phyloP scores from a whole-genome alignment of 2,797 vertebrate species.

The Bradypodion ventrale region DNA sequence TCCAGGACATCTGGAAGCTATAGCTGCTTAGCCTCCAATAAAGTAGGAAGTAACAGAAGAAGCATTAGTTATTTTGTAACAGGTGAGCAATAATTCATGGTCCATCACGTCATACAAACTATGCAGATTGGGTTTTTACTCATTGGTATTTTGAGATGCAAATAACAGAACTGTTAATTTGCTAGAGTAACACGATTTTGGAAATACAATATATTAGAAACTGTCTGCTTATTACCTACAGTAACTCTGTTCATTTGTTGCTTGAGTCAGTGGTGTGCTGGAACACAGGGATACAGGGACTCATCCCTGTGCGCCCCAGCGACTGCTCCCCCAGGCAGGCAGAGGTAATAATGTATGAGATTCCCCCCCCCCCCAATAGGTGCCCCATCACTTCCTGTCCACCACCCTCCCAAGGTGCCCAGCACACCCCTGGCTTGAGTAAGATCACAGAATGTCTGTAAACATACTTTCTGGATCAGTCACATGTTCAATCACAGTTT shows the following conservation, averaged over 20 bases:
- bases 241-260: not conserved
- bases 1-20: slow-evolving; percentile 89
- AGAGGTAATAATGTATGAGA: too few species aligned
- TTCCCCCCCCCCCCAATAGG: too few species aligned
- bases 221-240: not conserved
- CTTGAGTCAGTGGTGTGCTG: too few species aligned
- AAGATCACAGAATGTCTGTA: not conserved
- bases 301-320: too few species aligned
- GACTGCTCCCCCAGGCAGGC: too few species aligned
- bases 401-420: too few species aligned
- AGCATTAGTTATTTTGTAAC: slow-evolving; percentile 89
- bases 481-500: not conserved
- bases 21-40: slow-evolving; percentile 89
- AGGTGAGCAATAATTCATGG: slow-evolving; percentile 79
- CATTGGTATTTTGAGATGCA: not conserved
- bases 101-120: not conserved
- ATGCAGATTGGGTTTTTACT: not conserved
- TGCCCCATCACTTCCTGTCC: too few species aligned
- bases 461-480: not conserved
- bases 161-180: not conserved
- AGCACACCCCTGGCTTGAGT: too few species aligned
- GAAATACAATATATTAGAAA: not conserved
- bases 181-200: not conserved
- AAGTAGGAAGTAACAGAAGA: slow-evolving; percentile 83
- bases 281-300: too few species aligned